These are phyloP conservation scores for Chymomyza procnemis DNA, from an alignment of 2,888 invertebrate genomes.

Conservation along the genomic window DNA sequence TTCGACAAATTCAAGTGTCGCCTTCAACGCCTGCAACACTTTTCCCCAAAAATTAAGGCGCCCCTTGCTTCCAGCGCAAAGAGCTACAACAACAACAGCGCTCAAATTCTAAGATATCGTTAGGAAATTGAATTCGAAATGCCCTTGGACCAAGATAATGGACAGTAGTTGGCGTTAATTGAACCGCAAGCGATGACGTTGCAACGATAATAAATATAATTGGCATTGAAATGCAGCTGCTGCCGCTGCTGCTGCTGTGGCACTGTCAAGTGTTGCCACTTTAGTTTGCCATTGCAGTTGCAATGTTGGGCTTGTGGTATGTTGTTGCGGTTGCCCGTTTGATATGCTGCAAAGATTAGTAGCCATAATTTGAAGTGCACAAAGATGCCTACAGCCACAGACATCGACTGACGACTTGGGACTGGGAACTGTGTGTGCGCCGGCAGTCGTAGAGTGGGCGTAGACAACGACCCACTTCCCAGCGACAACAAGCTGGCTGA, in stretches of 20 bases:
- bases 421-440: no score
- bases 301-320: constrained; percentile 23
- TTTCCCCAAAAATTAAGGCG: not conserved
- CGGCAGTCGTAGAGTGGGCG: not conserved
- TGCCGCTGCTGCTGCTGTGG: constrained; percentile 1
- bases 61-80: not conserved
- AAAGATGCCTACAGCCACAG: constrained; percentile 26
- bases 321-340: constrained; percentile 25
- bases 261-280: constrained; percentile 20
- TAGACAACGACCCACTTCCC: constrained; percentile 63
- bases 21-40: not conserved
- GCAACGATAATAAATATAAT: constrained; percentile 55
- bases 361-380: constrained; percentile 34
- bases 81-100: not conserved
- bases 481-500: constrained; percentile 55
- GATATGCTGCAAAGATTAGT: constrained; percentile 31
- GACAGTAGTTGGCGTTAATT: constrained; percentile 72
- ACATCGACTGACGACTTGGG: constrained; percentile 14
- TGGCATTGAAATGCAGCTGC: constrained; percentile 41
- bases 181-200: constrained; percentile 64
- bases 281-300: constrained; percentile 35
- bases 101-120: constrained; percentile 40
- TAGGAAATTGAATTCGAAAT: constrained; percentile 54
- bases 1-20: not conserved
- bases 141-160: constrained; percentile 54